Evolutionary conservation across 1,140 invertebrate species (phyloP), one percentile per base, ranked within the genome.

Genomic region (Drosophila subpulchrella): DNA sequence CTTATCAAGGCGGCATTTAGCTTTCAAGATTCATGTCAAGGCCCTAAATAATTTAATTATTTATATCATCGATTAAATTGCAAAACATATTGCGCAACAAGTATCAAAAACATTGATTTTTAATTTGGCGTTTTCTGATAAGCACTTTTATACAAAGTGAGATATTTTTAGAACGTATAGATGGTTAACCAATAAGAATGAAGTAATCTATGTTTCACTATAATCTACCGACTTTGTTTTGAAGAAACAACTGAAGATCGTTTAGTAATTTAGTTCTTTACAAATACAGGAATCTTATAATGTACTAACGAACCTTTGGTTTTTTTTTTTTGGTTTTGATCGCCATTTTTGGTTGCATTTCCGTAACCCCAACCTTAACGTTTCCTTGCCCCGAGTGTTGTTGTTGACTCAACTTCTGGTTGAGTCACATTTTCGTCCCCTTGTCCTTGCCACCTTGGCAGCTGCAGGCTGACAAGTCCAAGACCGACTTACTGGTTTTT

Each of bases 401-500:
- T 11, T 15, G 50, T 58, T 74, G 72, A 75, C 17, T 75, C 72
- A 75, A 75, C 46, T 42, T 44, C 55, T 54, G 47, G 75, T 55
- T 78, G 76, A 78, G 60, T 78, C 76, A 78, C 62, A 71, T 71
- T 50, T 57, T 36, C 44, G 66, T 58, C 66, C 66, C 65, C 68
- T 71, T 72, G 51, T 72, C 68, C 68, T 72, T 72, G 68, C 66
- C 66, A 70, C 67, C 53, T 71, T 61, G 48, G 75, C 75, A 72
- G 75, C 84, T 67, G 76, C 83, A 88, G 83, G 84, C 79, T 54
- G 36, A 65, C 75, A 68, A 73, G 56, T 81, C 39, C 55, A 65
- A 73, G 56, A 70, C 27, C 58, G 61, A 61, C 78, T 66, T 83
- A 75, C 84, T 83, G 72, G 80, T 88, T 88, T 88, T 88, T 88